Evolutionary conservation across 2,797 vertebrate genomes (phyloP).

Genomic region (Rachycentron canadum): DNA sequence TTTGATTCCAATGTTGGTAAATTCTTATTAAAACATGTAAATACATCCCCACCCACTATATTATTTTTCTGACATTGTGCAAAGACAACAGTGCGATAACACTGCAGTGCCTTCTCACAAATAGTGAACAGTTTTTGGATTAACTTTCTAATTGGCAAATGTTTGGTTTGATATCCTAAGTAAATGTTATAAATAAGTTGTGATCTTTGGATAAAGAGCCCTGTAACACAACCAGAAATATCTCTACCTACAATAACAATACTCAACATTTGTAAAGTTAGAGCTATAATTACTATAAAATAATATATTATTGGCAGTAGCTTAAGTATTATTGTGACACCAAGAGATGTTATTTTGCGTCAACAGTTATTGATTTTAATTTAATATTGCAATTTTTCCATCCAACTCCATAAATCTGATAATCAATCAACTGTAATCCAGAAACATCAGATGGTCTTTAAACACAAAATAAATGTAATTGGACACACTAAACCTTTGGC

Average conservation of each 20-base stretch:
- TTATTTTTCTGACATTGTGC: background rate
- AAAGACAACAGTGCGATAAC: background rate
- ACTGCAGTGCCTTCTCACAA: background rate
- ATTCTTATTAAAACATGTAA: too few relatives aligned
- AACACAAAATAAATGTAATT: constrained; percentile 44
- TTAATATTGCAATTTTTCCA: background rate
- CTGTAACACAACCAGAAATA: background rate
- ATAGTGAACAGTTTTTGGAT: background rate
- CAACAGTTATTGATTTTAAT: too few relatives aligned
- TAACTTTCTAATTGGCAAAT: background rate
- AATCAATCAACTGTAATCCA: background rate
- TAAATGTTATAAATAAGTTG: background rate
- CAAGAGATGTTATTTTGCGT: background rate
- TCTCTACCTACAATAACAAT: background rate
- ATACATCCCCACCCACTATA: too few relatives aligned
- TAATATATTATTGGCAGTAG: background rate
- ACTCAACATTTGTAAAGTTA: background rate
- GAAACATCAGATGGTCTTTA: constrained; percentile 16
- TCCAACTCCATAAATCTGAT: too few relatives aligned
- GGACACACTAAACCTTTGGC: constrained; percentile 45
- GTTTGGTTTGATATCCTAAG: background rate
- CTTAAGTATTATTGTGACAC: background rate
- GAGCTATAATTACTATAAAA: background rate
- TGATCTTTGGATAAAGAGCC: background rate
- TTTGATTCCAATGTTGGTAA: too few relatives aligned